These are phyloP conservation scores for Drosophila orena DNA, from an alignment of 1,140 invertebrate genomes.

Conservation along the genomic window DNA sequence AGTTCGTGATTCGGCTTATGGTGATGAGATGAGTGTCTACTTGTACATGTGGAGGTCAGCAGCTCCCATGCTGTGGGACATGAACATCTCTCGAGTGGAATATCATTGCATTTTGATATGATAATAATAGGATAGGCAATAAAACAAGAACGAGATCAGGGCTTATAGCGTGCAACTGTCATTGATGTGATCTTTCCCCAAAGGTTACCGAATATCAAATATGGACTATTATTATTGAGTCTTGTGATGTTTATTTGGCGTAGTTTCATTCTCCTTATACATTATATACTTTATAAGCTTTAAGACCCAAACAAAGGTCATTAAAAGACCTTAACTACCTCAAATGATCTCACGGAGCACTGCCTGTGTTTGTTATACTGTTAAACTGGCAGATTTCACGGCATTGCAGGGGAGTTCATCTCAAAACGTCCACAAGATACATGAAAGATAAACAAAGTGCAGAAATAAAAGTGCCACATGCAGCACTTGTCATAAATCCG, in stretches of 20 bases:
- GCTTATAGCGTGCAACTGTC: slow-evolving; percentile 19
- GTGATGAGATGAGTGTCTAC: slow-evolving; percentile 32
- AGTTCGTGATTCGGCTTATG: slow-evolving; percentile 47
- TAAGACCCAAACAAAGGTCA: background rate
- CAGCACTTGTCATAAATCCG: slow-evolving; percentile 47
- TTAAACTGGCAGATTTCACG: slow-evolving; percentile 18
- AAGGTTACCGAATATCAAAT: background rate
- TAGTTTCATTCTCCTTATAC: too few relatives aligned
- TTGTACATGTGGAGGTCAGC: slow-evolving; percentile 26
- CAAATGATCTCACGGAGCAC: slow-evolving; percentile 1
- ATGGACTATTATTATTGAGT: too few relatives aligned
- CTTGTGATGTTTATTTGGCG: too few relatives aligned
- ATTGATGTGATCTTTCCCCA: slow-evolving; percentile 6
- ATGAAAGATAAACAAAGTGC: slow-evolving; percentile 16
- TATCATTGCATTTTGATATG: slow-evolving; percentile 45
- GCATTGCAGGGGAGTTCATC: slow-evolving; percentile 38
- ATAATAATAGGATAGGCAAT: slow-evolving; percentile 29
- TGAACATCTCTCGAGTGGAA: slow-evolving; percentile 21
- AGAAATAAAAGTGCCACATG: slow-evolving; percentile 41
- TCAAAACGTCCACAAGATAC: background rate
- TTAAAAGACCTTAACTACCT: background rate
- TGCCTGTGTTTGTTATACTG: slow-evolving; percentile 3
- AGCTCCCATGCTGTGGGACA: slow-evolving; percentile 26
- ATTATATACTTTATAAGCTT: background rate
- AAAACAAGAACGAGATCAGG: slow-evolving; percentile 24